phyloP scores from a whole-genome alignment of 2,888 invertebrate genomes.

The Drosophila siamana region DNA sequence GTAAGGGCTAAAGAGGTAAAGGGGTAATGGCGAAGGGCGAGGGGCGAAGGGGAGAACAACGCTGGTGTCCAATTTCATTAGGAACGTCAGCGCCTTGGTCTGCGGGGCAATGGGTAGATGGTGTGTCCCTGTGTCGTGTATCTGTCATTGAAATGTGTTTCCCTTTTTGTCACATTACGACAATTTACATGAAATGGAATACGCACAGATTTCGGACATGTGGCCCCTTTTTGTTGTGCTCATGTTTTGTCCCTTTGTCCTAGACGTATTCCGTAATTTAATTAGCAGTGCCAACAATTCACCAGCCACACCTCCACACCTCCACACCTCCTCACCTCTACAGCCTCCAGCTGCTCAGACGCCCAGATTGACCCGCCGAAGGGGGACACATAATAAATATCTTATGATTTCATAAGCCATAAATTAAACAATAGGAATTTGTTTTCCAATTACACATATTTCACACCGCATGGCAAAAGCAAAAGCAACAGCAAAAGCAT shows the following conservation, averaged over 20 bases:
- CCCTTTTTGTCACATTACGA: slow-evolving; percentile 78
- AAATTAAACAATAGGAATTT: slow-evolving; percentile 80
- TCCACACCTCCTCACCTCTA: too few species aligned
- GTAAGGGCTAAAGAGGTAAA: neutral
- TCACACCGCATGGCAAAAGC: slow-evolving; percentile 75
- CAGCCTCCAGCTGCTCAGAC: neutral
- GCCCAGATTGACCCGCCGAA: slow-evolving; percentile 26
- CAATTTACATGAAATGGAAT: slow-evolving; percentile 82
- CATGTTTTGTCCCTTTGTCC: slow-evolving; percentile 39
- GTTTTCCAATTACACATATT: slow-evolving; percentile 82
- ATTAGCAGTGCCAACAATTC: slow-evolving; percentile 68
- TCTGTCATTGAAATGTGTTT: slow-evolving; percentile 84
- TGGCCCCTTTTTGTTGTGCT: slow-evolving; percentile 52
- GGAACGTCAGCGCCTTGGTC: slow-evolving; percentile 58
- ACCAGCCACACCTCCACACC: slow-evolving; percentile 4
- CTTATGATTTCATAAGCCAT: slow-evolving; percentile 70
- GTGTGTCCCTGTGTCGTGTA: slow-evolving; percentile 50
- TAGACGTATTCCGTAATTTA: slow-evolving; percentile 67
- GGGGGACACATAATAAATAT: slow-evolving; percentile 66
- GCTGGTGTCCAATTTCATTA: slow-evolving; percentile 82
- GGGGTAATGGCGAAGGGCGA: slow-evolving; percentile 14
- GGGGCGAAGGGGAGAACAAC: slow-evolving; percentile 21
- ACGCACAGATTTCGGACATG: slow-evolving; percentile 70
- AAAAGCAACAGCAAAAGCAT: too few species aligned
- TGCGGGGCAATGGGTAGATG: slow-evolving; percentile 1